Base-by-base conservation (phyloP, 2,888 invertebrate species). In the Sympetrum striolatum region DNA sequence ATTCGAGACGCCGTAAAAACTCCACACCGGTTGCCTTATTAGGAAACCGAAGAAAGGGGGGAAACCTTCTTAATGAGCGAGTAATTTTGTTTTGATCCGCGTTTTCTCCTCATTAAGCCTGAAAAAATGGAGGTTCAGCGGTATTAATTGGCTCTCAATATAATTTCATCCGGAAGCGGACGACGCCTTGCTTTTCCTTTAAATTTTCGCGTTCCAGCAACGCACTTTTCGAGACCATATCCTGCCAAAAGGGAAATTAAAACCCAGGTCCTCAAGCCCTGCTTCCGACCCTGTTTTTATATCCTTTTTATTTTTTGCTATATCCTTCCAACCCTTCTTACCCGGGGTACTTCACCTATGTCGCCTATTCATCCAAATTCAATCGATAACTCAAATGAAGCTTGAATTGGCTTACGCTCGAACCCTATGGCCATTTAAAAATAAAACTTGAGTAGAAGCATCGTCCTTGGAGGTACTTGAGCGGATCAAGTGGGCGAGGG, bases 351-450 rank as follows among this genome's bases (percentile, higher is more conserved):
- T 48, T 25, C 44, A 48, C 44, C 81, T 81, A 81, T 44, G 81
- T 48, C 48, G 81, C 48, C 81, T 48, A 81, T 81, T 81, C 81
- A 81, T 44, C 48, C 22, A 12, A 81, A 81, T 22, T 25, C 81
- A 25, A 48, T 81, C 81, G 81, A 81, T 81, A 44, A 22, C 81
- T 81, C 81, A 81, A 81, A 81, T 81, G 81, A 81, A 81, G 81
- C 81, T 48, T 48, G 81, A 81, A 81, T 81, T 48, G 81, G 48
- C 39, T 81, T 81, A 81, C 48, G 81, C 81, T 25, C 44, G 39
- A 35, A 48, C 73, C 73, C 73, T 31, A n/a, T 80, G 22, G 80
- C 37, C 25, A 44, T 81, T 81, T 81, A 39, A 22, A 81, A 81
- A 80, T 22, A 48, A 44, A 48, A n/a, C 39, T 81, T 25, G n/a